Conservation (phyloP, 2,113 vertebrate species). For the Megaceryle torquata region DNA sequence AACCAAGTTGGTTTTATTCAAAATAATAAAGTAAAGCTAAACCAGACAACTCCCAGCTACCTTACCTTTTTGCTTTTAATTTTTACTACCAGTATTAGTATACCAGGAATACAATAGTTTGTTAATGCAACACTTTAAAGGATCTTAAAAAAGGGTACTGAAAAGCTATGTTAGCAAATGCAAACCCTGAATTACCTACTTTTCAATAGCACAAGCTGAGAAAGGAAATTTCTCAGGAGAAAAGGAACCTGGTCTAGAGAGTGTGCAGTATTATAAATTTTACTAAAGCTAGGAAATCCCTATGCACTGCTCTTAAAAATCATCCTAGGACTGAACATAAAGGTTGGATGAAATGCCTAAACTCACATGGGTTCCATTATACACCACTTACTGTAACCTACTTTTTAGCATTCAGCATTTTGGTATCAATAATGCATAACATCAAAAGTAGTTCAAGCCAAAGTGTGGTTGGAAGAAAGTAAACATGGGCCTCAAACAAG, state of each 20-base stretch:
- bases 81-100: not conserved
- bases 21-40: not conserved
- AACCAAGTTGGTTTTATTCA: not conserved
- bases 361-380: conserved; percentile 12
- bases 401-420: conserved; percentile 46
- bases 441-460: not conserved
- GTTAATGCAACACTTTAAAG: not conserved
- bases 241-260: not conserved
- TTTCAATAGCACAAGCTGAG: not conserved
- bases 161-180: not conserved
- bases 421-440: conserved; percentile 53
- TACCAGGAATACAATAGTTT: not conserved
- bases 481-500: not conserved
- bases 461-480: not conserved
- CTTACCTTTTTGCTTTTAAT: not conserved
- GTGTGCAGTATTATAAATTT: not conserved
- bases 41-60: not conserved
- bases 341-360: conserved; percentile 4
- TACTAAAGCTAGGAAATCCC: not conserved
- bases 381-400: conserved; percentile 49
- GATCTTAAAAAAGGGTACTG: not conserved
- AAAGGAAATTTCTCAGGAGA: not conserved
- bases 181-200: not conserved
- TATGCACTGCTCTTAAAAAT: not conserved
- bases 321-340: not conserved